Conservation (phyloP, 2,888 invertebrate genomes). For the Druceiella hillmani region DNA sequence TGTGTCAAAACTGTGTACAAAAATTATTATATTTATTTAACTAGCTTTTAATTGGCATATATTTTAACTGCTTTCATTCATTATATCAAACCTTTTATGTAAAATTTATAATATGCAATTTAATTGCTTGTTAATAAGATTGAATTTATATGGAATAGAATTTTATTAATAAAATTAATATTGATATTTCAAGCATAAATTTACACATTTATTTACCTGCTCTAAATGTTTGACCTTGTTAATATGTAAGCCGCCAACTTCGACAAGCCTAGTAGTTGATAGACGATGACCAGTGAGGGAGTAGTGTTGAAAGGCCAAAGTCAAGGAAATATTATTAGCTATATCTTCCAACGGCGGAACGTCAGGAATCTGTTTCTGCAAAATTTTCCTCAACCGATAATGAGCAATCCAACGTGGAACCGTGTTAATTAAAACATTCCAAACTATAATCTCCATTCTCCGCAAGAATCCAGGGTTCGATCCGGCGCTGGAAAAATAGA, state of each 20-base stretch:
- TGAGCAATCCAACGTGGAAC: constrained; percentile 31
- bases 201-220: constrained; percentile 26
- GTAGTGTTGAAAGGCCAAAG: constrained; percentile 57
- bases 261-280: constrained; percentile 49
- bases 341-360: constrained; percentile 42
- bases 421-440: constrained; percentile 27
- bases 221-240: constrained; percentile 30
- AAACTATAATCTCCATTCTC: constrained; percentile 30
- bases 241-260: constrained; percentile 54
- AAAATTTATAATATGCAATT: too few relatives aligned
- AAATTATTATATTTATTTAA: too few relatives aligned
- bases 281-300: constrained; percentile 51
- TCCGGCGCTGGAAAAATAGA: constrained; percentile 37
- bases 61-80: too few relatives aligned
- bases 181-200: too few relatives aligned
- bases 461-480: constrained; percentile 30
- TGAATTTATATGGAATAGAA: too few relatives aligned
- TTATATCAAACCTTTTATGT: too few relatives aligned
- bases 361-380: constrained; percentile 37
- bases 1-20: too few relatives aligned
- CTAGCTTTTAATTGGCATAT: too few relatives aligned
- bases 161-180: too few relatives aligned
- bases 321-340: constrained; percentile 43
- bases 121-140: too few relatives aligned
- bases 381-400: constrained; percentile 32